Conservation (phyloP, 2,113 vertebrate species). For the Corydoras sp. region DNA sequence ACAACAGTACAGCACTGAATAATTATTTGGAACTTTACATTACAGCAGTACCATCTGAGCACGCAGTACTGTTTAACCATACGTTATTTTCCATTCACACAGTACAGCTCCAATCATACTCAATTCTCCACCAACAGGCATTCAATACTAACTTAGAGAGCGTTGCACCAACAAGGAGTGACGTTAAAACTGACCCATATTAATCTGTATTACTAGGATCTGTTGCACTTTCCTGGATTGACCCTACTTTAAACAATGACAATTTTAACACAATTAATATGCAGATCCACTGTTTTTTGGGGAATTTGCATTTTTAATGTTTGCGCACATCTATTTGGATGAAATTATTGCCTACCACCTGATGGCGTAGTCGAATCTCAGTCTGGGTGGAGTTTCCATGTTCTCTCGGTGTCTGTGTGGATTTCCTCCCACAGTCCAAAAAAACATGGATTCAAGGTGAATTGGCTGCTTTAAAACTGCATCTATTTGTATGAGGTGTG, state of each 20-base stretch:
- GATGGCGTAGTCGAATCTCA: no score
- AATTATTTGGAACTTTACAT: not conserved
- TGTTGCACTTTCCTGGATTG: not conserved
- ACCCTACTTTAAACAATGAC: not conserved
- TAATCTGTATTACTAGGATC: not conserved
- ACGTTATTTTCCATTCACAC: not conserved
- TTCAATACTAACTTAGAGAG: conserved; percentile 8
- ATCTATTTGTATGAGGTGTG: no score
- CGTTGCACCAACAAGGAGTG: conserved; percentile 9
- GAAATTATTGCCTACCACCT: no score
- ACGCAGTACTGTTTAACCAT: not conserved
- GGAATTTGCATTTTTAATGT: no score
- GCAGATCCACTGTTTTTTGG: not conserved
- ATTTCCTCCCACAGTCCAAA: no score
- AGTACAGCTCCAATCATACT: conserved; percentile 32
- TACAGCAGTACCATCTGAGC: not conserved
- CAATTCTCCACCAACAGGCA: conserved; percentile 50
- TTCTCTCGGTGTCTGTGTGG: no score
- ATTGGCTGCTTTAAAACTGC: no score
- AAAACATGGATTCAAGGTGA: no score
- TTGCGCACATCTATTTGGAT: no score
- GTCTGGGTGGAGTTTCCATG: no score
- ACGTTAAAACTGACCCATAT: not conserved
- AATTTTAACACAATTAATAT: not conserved
- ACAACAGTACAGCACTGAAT: not conserved